Evolutionary conservation across 2,113 vertebrate genomes (phyloP).

Genomic region (Tetrao urogallus): DNA sequence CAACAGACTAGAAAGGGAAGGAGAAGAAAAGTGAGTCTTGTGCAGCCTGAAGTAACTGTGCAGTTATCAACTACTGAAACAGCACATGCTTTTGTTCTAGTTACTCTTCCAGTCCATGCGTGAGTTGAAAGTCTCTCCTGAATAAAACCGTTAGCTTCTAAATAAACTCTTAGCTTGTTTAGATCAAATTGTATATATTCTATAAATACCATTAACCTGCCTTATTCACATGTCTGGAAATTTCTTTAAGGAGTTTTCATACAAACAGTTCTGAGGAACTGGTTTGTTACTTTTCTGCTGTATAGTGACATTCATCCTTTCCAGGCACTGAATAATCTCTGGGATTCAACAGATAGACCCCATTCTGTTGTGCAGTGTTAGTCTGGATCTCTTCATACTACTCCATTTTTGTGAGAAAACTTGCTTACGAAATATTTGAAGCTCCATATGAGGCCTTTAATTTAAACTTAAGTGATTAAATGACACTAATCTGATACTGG

Average conservation of each 20-base stretch:
- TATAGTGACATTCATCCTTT: background rate
- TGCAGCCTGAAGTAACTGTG: background rate
- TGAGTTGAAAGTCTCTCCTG: background rate
- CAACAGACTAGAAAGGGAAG: background rate
- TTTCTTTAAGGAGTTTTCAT: background rate
- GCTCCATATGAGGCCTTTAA: background rate
- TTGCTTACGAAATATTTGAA: background rate
- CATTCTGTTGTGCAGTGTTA: background rate
- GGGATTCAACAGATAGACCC: background rate
- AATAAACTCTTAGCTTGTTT: background rate
- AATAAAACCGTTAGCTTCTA: background rate
- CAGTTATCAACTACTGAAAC: background rate
- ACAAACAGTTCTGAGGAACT: background rate
- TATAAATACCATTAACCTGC: too few species aligned
- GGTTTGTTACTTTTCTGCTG: background rate
- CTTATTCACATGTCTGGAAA: background rate
- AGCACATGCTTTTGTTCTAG: background rate
- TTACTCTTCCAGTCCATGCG: background rate
- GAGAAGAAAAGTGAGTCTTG: background rate
- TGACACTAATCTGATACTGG: background rate
- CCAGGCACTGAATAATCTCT: background rate
- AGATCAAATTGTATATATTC: background rate
- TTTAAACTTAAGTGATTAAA: background rate
- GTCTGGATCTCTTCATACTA: background rate
- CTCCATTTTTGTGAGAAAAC: background rate